Base-by-base conservation (phyloP, 2,888 invertebrate species). In the Crepidodera aurea region DNA sequence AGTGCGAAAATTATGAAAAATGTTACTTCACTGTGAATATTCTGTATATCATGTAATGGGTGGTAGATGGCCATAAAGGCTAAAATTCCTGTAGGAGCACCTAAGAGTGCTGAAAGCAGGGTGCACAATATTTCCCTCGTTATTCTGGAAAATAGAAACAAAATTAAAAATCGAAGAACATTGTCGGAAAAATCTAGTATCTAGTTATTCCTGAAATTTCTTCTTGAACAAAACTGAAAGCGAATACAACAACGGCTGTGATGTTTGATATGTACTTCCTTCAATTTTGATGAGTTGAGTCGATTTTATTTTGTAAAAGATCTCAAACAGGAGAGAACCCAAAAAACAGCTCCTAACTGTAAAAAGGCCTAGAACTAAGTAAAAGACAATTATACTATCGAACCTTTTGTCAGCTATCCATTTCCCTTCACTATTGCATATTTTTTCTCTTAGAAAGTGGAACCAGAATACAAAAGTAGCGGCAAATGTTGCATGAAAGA, bases 401-500 rank as follows among this genome's bases (percentile, higher is more conserved):
- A n/a, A 75, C 75, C 71, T 73, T 54, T 74, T 72, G 56, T 75
- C 73, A 16, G 84, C 78, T 51, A 83, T 81, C 87, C 88, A 88
- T 72, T 86, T 86, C 32, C 83, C 82, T 12, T 84, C 81, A 46
- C 80, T 81, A 15, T 84, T 83, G 0, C 83, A 83, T 55, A 88
- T 80, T 74, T 85, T 81, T 18, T 80, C 81, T 62, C 88, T 83
- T 50, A 84, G 82, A 3, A 83, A 83, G 62, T 87, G 86, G 77
- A 91, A 90, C 75, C 89, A 85, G 75, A 87, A 88, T 12, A 84
- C 86, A 75, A 92, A 90, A 66, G 90, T 88, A 0, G 89, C 87
- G 0, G 91, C 87, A 75, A 92, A 92, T 0, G 89, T 82, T 0
- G 89, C 85, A 77, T 93, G 92, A 83, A 93, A 93, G 76, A 91